Base-by-base conservation (phyloP, 1,140 invertebrate genomes). In the Aradophagus sp. region DNA sequence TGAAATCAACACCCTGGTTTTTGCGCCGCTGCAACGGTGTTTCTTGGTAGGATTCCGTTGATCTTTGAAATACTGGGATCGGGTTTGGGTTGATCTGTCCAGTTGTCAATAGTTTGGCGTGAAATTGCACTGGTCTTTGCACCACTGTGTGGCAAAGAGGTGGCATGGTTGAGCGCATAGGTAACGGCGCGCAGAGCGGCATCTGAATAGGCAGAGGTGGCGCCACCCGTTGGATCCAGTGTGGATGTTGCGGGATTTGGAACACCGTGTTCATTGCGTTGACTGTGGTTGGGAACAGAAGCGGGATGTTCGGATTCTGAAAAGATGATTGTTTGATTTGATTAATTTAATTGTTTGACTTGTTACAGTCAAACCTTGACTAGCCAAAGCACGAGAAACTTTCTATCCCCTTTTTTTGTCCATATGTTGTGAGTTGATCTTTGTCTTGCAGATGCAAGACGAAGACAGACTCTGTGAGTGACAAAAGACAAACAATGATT, bases 1-100 rank as follows among this genome's bases (percentile, higher is more conserved):
- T 84, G 19, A 84, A 84, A 38, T 85, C 83, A 0, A 81, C 82
- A 0, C 82, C 83, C 11, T 82, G 80, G 42, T 41, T 79, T 26
- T 83, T 84, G 0, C 78, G 63, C 1, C 78, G 73, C 14, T 79
- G 74, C 0, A 58, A n/a, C 0, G 68, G 27, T 2, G 80, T 50
- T 1, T 67, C 80, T 1, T 74, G 76, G 13, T 83, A 81, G 2
- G 78, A 10, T 5, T 85, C 82, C 0, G 71, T 42, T 0, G 79
- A 75, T 15, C 78, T 74, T 16, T 85, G 83, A 32, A 83, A 85
- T 1, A 85, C 76, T 0, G 83, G 81, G 29, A 83, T 59, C 2
- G 63, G 55, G 26, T 44, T 62, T 1, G 75, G 52, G 20, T 14
- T 74, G 29, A 68, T 12, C n/a, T 77, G 77, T 8, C 17, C 26